These are phyloP conservation scores for Petrophora chlorosata DNA, from an alignment of 2,888 invertebrate species.

Conservation along the genomic window DNA sequence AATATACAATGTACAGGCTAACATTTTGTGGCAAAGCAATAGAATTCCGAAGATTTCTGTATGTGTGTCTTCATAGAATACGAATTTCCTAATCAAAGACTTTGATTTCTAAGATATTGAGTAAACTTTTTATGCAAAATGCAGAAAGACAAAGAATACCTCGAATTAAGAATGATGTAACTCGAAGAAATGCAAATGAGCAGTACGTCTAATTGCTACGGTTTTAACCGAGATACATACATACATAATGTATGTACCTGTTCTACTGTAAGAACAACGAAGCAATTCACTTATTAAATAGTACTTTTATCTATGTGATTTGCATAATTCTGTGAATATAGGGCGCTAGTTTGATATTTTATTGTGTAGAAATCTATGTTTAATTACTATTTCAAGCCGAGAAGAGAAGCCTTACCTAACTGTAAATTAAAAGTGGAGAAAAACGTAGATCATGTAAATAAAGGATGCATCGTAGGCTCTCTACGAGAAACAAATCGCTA, in stretches of 20 bases:
- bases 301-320: conserved; percentile 7
- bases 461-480: no score
- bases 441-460: no score
- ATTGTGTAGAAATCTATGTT: no score
- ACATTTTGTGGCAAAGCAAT: conserved; percentile 30
- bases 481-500: no score
- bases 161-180: conserved; percentile 32
- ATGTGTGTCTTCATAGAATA: conserved; percentile 33
- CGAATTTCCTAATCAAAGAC: conserved; percentile 33
- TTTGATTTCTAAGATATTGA: conserved; percentile 36
- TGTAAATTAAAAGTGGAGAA: no score
- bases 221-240: conserved; percentile 26
- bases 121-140: conserved; percentile 21
- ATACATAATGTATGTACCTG: conserved; percentile 6
- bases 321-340: conserved; percentile 16
- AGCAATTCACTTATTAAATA: conserved; percentile 5
- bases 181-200: conserved; percentile 28
- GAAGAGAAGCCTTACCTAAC: no score
- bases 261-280: conserved; percentile 7
- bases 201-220: conserved; percentile 31
- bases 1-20: conserved; percentile 22
- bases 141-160: conserved; percentile 27
- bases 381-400: no score
- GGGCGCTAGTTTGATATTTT: no score
- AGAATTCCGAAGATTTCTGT: conserved; percentile 38